Conservation (phyloP, 2,113 vertebrate genomes). For the Crypturellus undulatus region DNA sequence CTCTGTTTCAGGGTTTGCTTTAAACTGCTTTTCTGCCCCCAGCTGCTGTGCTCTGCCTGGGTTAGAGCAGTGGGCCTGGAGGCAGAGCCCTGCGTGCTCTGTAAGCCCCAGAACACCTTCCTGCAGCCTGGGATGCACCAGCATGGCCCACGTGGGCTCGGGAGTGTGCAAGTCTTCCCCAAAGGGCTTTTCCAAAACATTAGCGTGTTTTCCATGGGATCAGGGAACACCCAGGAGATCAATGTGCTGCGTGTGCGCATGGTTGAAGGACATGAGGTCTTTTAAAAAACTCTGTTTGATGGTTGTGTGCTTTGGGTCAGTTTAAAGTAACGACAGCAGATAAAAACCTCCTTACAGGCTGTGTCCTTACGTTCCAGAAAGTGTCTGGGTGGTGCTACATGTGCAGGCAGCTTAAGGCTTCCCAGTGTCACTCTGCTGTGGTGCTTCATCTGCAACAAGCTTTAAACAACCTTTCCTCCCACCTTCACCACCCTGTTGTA, state of each 20-base stretch:
- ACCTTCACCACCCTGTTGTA: not conserved
- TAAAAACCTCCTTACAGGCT: not conserved
- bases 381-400: not conserved
- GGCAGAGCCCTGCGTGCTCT: not conserved
- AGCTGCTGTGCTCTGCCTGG: not conserved
- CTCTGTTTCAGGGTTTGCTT: not conserved
- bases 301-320: not conserved
- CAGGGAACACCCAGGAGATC: not conserved
- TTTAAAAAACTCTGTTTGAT: not conserved
- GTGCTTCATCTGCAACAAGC: not conserved
- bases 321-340: not conserved
- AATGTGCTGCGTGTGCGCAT: rapidly evolving
- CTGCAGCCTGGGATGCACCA: rapidly evolving
- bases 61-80: not conserved
- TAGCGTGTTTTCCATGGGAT: rapidly evolving
- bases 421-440: not conserved
- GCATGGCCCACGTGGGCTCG: rapidly evolving
- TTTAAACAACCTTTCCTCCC: not conserved
- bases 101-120: rapidly evolving
- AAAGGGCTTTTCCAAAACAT: not conserved
- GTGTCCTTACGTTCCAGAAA: not conserved
- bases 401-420: not conserved
- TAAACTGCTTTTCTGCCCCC: not conserved
- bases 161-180: rapidly evolving
- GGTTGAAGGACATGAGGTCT: too few species aligned